Evolutionary conservation across 2,888 invertebrate genomes (phyloP).

Genomic region (Amaurobius ferox): DNA sequence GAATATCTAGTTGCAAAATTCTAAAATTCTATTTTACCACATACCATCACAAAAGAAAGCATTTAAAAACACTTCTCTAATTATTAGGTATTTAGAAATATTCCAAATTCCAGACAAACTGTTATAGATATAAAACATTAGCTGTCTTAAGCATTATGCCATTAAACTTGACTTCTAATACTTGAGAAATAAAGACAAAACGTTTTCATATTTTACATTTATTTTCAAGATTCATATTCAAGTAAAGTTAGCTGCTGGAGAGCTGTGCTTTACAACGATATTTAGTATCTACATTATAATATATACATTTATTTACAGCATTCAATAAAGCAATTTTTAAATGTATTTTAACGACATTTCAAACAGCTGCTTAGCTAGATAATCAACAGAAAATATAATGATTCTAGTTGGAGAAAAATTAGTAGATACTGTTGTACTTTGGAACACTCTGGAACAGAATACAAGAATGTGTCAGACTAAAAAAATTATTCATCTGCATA

Average conservation of each 20-base stretch:
- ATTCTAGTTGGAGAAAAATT: too few species aligned
- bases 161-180: neutral
- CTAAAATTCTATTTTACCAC: slow-evolving; percentile 5
- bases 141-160: neutral
- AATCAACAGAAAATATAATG: too few species aligned
- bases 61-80: neutral
- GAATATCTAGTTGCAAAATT: neutral
- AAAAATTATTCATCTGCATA: too few species aligned
- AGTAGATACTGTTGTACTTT: too few species aligned
- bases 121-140: neutral
- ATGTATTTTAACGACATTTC: too few species aligned
- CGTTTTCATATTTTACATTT: neutral
- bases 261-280: slow-evolving; percentile 7
- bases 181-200: neutral
- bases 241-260: neutral
- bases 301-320: neutral
- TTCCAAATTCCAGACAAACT: neutral
- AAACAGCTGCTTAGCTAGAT: too few species aligned
- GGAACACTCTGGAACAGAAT: too few species aligned
- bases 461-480: too few species aligned
- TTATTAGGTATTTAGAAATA: neutral
- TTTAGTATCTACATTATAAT: slow-evolving; percentile 6
- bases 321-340: too few species aligned
- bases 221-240: neutral
- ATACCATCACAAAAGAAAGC: neutral